These are phyloP conservation scores for Arnoldichthys spilopterus DNA, from an alignment of 2,797 vertebrate species.

Conservation along the genomic window DNA sequence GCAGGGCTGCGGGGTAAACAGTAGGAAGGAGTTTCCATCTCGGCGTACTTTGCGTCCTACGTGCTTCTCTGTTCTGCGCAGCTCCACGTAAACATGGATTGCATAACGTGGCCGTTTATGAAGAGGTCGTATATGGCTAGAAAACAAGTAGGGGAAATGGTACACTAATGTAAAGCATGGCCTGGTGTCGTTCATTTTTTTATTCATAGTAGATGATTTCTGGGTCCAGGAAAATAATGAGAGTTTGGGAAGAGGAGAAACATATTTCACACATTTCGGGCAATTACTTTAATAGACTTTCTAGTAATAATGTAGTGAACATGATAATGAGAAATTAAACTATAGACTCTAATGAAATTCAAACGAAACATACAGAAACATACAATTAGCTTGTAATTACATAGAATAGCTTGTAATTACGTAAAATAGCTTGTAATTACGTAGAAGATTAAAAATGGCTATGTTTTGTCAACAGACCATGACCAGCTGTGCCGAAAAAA, in stretches of 20 bases:
- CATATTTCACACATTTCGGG: not conserved
- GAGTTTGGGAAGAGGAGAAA: not conserved
- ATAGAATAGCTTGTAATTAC: too few relatives aligned
- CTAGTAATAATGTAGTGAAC: too few relatives aligned
- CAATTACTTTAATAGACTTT: not conserved
- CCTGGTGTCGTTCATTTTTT: too few relatives aligned
- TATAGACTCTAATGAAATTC: not conserved
- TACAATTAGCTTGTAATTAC: too few relatives aligned
- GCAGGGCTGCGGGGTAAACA: constrained; percentile 2
- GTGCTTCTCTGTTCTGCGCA: not conserved
- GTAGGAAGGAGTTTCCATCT: not conserved
- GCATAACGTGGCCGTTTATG: not conserved
- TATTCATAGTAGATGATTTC: not conserved
- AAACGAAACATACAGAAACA: not conserved
- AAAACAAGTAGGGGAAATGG: not conserved
- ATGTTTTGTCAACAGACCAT: too few relatives aligned
- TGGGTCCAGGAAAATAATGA: not conserved
- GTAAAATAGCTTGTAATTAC: too few relatives aligned
- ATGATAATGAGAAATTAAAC: not conserved
- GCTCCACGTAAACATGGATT: not conserved
- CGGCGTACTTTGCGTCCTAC: not conserved
- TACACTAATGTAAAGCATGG: not conserved
- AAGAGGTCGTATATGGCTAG: not conserved
- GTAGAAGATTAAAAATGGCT: too few relatives aligned
- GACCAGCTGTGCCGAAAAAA: too few relatives aligned